Evolutionary conservation across 2,113 vertebrate genomes (phyloP).

Genomic region (Podarcis cretensis): DNA sequence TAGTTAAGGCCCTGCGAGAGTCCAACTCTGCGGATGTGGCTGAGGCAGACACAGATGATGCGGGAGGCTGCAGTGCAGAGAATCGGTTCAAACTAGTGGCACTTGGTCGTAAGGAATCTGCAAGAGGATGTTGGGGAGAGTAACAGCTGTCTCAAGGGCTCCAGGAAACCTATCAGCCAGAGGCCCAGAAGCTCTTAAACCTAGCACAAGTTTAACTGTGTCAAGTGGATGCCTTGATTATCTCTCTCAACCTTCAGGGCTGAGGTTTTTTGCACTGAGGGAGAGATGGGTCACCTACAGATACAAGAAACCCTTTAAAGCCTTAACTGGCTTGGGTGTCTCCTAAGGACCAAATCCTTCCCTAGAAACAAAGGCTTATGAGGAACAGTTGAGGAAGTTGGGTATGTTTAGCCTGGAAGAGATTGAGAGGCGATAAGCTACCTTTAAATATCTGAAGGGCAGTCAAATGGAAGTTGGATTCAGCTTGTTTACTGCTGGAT

Average conservation of each 20-base stretch:
- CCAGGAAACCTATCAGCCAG: rapidly evolving
- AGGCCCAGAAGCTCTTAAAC: background rate
- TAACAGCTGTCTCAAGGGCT: slow-evolving; percentile 16
- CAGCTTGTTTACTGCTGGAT: too few species aligned
- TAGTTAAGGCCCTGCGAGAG: slow-evolving; percentile 86
- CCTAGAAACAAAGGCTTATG: too few species aligned
- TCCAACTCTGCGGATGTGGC: slow-evolving; percentile 85
- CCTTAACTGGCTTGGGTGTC: too few species aligned
- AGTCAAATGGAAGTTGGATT: too few species aligned
- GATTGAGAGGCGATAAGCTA: too few species aligned
- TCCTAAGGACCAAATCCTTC: too few species aligned
- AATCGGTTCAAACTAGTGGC: slow-evolving; percentile 92
- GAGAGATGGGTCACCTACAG: background rate
- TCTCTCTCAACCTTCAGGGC: background rate
- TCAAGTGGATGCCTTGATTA: too few species aligned
- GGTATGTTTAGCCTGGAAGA: too few species aligned
- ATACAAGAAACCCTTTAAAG: too few species aligned
- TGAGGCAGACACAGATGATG: slow-evolving; percentile 76
- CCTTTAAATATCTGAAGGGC: too few species aligned
- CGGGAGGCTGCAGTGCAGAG: slow-evolving; percentile 91
- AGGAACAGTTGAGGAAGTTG: too few species aligned
- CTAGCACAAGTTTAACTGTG: background rate
- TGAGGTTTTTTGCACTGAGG: background rate
- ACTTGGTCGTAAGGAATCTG: slow-evolving; percentile 88
- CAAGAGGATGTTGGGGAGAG: slow-evolving; percentile 47